These are phyloP conservation scores for Catharus bicknelli DNA, from an alignment of 2,113 vertebrate genomes.

Conservation along the genomic window DNA sequence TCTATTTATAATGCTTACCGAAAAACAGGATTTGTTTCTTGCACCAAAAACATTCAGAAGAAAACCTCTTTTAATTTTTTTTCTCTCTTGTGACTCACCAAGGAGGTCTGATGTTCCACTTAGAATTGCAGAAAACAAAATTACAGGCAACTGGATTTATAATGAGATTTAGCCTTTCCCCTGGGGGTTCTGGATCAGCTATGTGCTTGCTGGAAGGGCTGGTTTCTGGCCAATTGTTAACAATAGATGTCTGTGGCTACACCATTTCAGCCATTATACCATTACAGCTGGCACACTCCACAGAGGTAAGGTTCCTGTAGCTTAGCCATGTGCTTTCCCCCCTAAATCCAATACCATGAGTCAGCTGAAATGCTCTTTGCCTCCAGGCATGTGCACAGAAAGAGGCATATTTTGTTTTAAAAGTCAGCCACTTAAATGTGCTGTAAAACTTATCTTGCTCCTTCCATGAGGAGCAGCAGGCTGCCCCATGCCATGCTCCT, in stretches of 20 bases:
- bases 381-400: background rate
- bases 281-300: background rate
- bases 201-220: background rate
- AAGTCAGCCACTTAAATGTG: background rate
- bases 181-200: background rate
- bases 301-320: background rate
- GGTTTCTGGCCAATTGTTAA: background rate
- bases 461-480: background rate
- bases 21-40: conserved; percentile 38
- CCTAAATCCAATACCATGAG: background rate
- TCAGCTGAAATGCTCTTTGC: background rate
- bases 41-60: background rate
- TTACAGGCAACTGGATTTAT: conserved; percentile 2
- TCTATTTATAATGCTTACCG: conserved; percentile 10
- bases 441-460: background rate
- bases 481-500: background rate
- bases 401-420: background rate
- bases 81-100: background rate
- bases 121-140: conserved; percentile 11
- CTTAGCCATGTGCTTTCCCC: background rate
- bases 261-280: background rate
- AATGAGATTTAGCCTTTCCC: background rate
- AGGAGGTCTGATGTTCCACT: background rate
- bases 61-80: background rate
- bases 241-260: background rate